These are phyloP conservation scores for Procambarus clarkii DNA, from an alignment of 1,140 invertebrate species.

Conservation along the genomic window DNA sequence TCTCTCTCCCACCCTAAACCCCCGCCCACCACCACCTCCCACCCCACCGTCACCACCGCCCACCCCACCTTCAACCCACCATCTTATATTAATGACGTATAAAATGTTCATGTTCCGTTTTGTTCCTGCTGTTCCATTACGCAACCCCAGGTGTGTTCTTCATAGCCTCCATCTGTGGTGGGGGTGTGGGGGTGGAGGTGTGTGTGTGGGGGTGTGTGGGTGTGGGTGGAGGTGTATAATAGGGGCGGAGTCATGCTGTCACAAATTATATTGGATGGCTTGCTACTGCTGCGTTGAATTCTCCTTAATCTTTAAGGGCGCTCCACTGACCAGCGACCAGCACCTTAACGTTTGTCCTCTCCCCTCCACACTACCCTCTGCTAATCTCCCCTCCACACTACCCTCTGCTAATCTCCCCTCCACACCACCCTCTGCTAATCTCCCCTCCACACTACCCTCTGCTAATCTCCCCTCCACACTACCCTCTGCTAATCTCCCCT, in stretches of 20 bases:
- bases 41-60: neutral
- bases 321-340: conserved; percentile 2
- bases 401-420: too few relatives aligned
- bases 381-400: too few relatives aligned
- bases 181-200: neutral
- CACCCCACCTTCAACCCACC: neutral
- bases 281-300: conserved; percentile 39
- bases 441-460: too few relatives aligned
- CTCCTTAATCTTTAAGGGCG: neutral
- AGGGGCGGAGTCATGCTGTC: neutral
- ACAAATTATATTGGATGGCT: conserved; percentile 13
- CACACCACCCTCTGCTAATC: too few relatives aligned
- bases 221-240: neutral
- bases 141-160: neutral
- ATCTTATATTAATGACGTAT: conserved; percentile 22
- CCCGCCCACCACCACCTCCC: too few relatives aligned
- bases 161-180: neutral
- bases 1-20: too few relatives aligned
- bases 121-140: conserved; percentile 5
- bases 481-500: too few relatives aligned
- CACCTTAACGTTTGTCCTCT: neutral
- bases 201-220: neutral
- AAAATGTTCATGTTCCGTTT: conserved; percentile 20
- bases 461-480: too few relatives aligned
- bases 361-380: neutral